These are phyloP conservation scores for Percopsis transmontana DNA, from an alignment of 2,113 vertebrate genomes.

Conservation along the genomic window DNA sequence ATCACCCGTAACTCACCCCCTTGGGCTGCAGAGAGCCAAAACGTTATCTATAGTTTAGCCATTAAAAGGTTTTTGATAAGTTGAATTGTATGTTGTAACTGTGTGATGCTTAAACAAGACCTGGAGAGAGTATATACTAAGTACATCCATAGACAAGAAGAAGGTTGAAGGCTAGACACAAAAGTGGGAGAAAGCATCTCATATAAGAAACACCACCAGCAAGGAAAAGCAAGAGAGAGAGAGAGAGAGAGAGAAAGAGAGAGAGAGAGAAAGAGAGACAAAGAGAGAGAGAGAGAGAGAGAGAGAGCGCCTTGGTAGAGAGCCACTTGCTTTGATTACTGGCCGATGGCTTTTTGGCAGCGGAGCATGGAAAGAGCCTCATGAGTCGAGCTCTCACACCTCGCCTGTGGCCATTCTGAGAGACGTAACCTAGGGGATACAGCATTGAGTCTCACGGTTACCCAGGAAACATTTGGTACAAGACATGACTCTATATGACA, in stretches of 20 bases:
- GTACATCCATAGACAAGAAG: background rate
- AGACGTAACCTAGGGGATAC: constrained; percentile 90
- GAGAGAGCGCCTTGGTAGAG: constrained; percentile 27
- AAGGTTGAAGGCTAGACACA: constrained; percentile 13
- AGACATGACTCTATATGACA: constrained; percentile 26
- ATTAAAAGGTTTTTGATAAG: no score
- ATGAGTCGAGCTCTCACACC: constrained; percentile 91
- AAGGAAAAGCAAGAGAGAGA: constrained; percentile 3
- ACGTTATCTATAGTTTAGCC: no score
- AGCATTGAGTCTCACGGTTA: constrained; percentile 69
- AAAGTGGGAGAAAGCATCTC: constrained; percentile 3
- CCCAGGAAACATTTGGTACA: constrained; percentile 46
- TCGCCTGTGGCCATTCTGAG: constrained; percentile 85
- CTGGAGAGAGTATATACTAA: background rate
- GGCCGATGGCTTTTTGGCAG: constrained; percentile 86
- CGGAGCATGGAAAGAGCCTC: constrained; percentile 90
- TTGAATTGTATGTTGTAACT: no score
- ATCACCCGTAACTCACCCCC: no score
- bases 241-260: constrained; percentile 12
- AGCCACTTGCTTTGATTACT: constrained; percentile 93
- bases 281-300: background rate
- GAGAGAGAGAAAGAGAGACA: constrained; percentile 19
- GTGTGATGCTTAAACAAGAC: background rate
- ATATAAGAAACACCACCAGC: constrained; percentile 4
- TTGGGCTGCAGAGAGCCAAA: no score